These are phyloP conservation scores for Hesperophylax magnus DNA, from an alignment of 1,140 invertebrate species.

Conservation along the genomic window DNA sequence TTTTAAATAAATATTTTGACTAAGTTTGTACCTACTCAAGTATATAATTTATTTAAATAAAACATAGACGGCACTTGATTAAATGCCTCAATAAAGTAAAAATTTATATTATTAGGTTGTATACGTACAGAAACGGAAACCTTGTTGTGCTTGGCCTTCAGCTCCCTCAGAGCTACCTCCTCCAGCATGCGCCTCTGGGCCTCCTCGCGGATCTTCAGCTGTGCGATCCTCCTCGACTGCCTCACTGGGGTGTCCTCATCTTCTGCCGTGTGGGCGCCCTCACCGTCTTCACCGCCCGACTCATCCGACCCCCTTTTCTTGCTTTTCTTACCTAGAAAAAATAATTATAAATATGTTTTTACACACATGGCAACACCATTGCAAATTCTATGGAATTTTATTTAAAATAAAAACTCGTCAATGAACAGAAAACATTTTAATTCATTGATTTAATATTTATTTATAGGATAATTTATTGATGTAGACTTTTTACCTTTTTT, in stretches of 20 bases:
- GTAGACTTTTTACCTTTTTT: constrained; percentile 20
- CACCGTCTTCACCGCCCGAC: constrained; percentile 44
- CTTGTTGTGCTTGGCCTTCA: constrained; percentile 72
- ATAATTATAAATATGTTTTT: background rate
- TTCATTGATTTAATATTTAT: too few relatives aligned
- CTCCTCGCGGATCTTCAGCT: constrained; percentile 88
- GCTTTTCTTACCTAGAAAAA: constrained; percentile 58
- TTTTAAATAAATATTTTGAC: too few relatives aligned
- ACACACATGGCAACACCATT: too few relatives aligned
- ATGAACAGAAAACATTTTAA: too few relatives aligned
- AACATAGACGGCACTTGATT: too few relatives aligned
- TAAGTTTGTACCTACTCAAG: too few relatives aligned
- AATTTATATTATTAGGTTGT: too few relatives aligned
- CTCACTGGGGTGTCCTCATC: constrained; percentile 73
- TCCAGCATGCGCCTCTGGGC: constrained; percentile 81
- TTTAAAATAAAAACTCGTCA: too few relatives aligned
- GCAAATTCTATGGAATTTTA: too few relatives aligned
- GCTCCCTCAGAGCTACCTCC: constrained; percentile 75
- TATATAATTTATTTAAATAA: too few relatives aligned
- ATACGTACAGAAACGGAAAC: background rate
- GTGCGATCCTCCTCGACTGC: constrained; percentile 85
- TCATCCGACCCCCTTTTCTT: constrained; percentile 66
- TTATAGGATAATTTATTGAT: too few relatives aligned
- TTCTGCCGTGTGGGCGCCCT: constrained; percentile 57
- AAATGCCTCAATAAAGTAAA: too few relatives aligned